Evolutionary conservation across 2,888 invertebrate genomes (phyloP).

Genomic region (Caenorhabditis drosophilae): DNA sequence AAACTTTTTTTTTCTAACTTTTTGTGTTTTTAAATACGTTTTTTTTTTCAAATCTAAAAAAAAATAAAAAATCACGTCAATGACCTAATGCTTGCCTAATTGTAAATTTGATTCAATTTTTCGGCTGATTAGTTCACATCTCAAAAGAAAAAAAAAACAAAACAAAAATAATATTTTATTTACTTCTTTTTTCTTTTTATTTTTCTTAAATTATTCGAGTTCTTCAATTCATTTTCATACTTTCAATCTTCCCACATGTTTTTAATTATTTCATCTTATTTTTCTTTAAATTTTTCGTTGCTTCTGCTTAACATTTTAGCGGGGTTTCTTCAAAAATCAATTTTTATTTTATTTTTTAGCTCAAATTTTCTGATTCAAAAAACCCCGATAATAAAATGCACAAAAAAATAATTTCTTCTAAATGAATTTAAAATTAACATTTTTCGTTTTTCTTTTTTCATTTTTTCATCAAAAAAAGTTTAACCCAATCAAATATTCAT

Average conservation of each 20-base stretch:
- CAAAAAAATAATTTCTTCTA: no score
- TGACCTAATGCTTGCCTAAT: no score
- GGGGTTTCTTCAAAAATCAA: background rate
- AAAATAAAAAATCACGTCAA: no score
- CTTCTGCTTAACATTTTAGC: constrained; percentile 20
- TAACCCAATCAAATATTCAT: background rate
- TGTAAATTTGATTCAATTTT: no score
- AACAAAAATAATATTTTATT: background rate
- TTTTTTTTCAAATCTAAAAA: no score
- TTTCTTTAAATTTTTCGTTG: constrained; percentile 22
- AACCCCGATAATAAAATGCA: no score
- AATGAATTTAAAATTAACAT: background rate
- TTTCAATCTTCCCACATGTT: no score
- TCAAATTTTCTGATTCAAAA: background rate
- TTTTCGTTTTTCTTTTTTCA: background rate
- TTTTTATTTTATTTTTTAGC: background rate
- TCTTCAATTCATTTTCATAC: no score
- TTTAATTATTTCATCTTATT: no score
- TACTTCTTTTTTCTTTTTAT: constrained; percentile 8
- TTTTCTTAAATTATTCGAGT: constrained; percentile 31
- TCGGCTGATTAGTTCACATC: no score
- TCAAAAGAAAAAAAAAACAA: constrained; percentile 3
- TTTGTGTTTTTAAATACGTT: no score
- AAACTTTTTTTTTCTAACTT: no score
- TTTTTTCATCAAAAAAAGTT: background rate